Percentiles rank a stretch among this genome's conserved stretches.
Evolutionary conservation across 1,140 invertebrate genomes (phyloP).

Genomic region (Macrostomum lignano): DNA sequence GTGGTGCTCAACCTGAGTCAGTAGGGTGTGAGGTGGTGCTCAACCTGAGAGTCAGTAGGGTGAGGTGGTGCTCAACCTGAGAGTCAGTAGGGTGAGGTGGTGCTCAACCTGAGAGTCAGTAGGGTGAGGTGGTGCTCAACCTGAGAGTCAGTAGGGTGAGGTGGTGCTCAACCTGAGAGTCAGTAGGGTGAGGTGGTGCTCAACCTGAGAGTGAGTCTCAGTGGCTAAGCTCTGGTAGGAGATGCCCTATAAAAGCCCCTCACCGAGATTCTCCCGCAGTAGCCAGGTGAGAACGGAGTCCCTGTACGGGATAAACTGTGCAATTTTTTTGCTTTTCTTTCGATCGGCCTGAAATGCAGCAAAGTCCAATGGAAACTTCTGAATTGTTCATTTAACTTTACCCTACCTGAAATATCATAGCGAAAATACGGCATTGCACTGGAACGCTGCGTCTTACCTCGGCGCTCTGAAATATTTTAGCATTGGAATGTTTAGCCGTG

Average conservation of each 20-base stretch:
- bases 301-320: slow-evolving; percentile 86
- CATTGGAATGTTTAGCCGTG: no score
- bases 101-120: not conserved
- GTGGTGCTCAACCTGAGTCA: not conserved
- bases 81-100: not conserved
- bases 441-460: no score
- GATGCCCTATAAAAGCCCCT: slow-evolving; percentile 6
- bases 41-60: not conserved
- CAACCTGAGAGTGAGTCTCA: not conserved
- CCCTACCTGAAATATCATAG: no score
- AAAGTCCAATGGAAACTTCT: not conserved
- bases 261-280: slow-evolving; percentile 63
- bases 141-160: not conserved
- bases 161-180: not conserved
- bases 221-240: not conserved
- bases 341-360: not conserved
- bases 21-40: not conserved
- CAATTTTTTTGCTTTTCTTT: slow-evolving; percentile 26
- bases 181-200: not conserved
- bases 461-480: no score
- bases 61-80: not conserved
- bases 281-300: slow-evolving; percentile 96
- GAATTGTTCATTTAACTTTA: not conserved
- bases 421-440: no score
- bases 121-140: not conserved